These are phyloP conservation scores for Crotalus horridus DNA, from an alignment of 2,113 vertebrate genomes.

Conservation along the genomic window DNA sequence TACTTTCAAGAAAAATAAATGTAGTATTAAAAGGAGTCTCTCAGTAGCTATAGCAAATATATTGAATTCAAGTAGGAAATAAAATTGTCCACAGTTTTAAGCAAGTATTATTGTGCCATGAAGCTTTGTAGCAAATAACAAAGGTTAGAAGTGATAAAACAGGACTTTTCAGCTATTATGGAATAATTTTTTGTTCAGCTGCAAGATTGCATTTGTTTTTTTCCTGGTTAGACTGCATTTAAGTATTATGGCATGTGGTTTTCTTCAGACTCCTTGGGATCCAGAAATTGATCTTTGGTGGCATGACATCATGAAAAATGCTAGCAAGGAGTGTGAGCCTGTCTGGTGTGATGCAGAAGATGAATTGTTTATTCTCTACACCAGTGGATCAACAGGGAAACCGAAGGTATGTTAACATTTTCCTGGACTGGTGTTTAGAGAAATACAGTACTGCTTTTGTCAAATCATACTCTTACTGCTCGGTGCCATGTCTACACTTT, in stretches of 20 bases:
- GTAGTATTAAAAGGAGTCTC: neutral
- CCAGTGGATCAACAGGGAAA: constrained; percentile 95
- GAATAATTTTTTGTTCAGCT: neutral
- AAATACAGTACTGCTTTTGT: neutral
- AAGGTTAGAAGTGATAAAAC: constrained; percentile 29
- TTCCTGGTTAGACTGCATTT: neutral
- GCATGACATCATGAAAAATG: constrained; percentile 80
- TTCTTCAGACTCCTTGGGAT: constrained; percentile 85
- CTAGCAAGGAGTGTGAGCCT: constrained; percentile 83
- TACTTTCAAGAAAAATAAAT: neutral
- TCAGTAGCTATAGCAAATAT: neutral
- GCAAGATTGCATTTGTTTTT: rapidly evolving
- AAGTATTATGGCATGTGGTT: neutral
- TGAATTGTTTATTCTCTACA: constrained; percentile 94
- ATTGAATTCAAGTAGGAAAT: neutral
- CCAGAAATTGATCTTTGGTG: constrained; percentile 84
- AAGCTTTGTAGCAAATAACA: neutral
- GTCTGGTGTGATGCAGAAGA: constrained; percentile 95
- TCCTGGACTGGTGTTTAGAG: neutral
- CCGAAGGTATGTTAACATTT: constrained; percentile 80
- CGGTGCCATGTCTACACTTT: neutral
- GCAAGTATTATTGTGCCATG: neutral
- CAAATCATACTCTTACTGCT: no score
- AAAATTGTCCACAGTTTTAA: neutral
- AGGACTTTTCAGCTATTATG: constrained; percentile 5